Base-by-base conservation (phyloP, 1,140 invertebrate genomes). In the Stenopsyche tienmushanensis region DNA sequence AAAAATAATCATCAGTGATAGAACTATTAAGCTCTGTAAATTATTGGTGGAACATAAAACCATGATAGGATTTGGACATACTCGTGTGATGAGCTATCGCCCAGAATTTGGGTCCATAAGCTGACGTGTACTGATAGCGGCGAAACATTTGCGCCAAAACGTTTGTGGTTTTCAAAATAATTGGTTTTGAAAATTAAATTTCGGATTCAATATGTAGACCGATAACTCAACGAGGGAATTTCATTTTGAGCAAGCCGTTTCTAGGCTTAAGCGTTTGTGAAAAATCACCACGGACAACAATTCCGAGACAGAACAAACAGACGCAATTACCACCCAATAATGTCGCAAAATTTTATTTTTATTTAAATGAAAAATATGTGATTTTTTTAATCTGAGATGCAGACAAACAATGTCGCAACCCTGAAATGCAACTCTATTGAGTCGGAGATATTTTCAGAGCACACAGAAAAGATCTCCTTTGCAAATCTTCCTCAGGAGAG, bases 111-210 rank as follows among this genome's bases (percentile, higher is more conserved):
- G 29, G n/a, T n/a, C n/a, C 29, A 13, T 34, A 13, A 5, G 29
- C 29, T 20, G 50, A 25, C 50, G 25, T 20, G 10, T 53, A 29
- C 24, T 15, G 50, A 53, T 53, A 53, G 24, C 47, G 49, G 2
- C 23, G 49, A 20, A 50, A 50, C 49, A 50, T 50, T 50, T 53
- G 50, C 50, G 18, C 20, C 20, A 7, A 20, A 53, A 20, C 21
- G 23, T 53, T 15, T 53, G 50, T 24, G 50, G 50, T 53, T 53
- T 53, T 53, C 26, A 29, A 53, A 53, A 53, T 53, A 53, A 53
- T 53, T 53, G 50, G 21, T 25, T 53, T 53, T 23, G 29, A 3
- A 53, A 53, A 53, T 53, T 53, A 53, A 53, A 53, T 53, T 53
- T 53, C 10, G 15, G 9, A 18, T 49, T 49, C 21, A 9, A 21